Conservation (phyloP, 2,797 vertebrate species). For the Coreius guichenoti region DNA sequence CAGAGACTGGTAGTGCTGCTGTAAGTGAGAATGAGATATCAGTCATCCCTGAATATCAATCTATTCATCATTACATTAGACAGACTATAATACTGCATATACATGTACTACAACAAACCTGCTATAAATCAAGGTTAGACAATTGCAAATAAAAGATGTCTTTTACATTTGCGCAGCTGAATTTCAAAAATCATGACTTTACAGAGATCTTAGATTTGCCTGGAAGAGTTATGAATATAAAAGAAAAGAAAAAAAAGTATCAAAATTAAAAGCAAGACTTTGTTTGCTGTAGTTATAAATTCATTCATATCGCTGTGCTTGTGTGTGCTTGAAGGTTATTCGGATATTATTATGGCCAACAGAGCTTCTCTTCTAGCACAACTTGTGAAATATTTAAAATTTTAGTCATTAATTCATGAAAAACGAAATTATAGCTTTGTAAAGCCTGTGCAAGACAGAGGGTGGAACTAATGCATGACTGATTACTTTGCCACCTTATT, state of each 20-base stretch:
- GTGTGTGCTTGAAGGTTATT: conserved; percentile 21
- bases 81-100: not conserved
- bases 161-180: not conserved
- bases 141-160: not conserved
- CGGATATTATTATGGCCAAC: conserved; percentile 7
- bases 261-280: not conserved
- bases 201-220: not conserved
- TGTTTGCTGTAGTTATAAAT: not conserved
- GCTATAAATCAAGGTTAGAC: not conserved
- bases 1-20: not conserved
- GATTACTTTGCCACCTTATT: conserved; percentile 10
- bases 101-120: not conserved
- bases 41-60: not conserved
- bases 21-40: not conserved
- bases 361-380: conserved; percentile 16
- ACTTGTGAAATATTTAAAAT: not conserved
- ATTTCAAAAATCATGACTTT: not conserved
- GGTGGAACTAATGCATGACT: conserved; percentile 33
- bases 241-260: not conserved
- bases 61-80: not conserved
- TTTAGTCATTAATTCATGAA: conserved; percentile 43
- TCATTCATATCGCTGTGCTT: not conserved
- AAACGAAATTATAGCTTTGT: conserved; percentile 40
- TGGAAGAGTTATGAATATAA: not conserved
- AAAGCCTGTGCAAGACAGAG: conserved; percentile 4